A percentile compares a stretch with the other conserved stretches of the same genome.
Evolutionary conservation across 2,113 vertebrate species (phyloP).

Genomic region (Esox niger): DNA sequence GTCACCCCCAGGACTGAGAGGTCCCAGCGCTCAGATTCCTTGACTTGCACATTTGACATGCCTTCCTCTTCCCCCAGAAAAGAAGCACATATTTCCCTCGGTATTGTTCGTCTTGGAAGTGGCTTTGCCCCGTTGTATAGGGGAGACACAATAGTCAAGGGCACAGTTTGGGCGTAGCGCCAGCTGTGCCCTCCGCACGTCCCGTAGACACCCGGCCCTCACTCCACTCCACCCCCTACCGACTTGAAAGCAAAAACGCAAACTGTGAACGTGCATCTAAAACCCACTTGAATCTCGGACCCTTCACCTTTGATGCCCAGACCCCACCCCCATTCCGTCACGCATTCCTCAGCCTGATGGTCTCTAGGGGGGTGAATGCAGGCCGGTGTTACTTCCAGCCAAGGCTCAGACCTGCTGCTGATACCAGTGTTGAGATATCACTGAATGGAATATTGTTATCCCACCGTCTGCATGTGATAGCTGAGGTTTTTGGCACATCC

Average conservation of each 20-base stretch:
- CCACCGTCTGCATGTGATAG: constrained; percentile 38
- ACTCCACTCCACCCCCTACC: too few species aligned
- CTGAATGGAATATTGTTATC: constrained; percentile 47
- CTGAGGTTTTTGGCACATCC: constrained; percentile 49
- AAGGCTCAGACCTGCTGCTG: constrained; percentile 4
- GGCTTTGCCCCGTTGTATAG: constrained; percentile 1
- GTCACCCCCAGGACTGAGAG: constrained; percentile 1
- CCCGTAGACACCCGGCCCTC: neutral
- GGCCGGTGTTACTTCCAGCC: too few species aligned
- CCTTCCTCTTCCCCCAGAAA: constrained; percentile 3
- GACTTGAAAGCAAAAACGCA: neutral
- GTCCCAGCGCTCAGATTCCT: constrained; percentile 3
- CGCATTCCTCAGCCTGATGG: constrained; percentile 24
- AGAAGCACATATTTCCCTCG: constrained; percentile 4
- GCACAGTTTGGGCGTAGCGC: constrained; percentile 6
- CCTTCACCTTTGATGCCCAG: constrained; percentile 5
- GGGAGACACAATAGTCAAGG: constrained; percentile 31
- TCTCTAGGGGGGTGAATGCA: neutral
- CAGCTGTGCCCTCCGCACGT: constrained; percentile 8
- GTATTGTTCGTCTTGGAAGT: constrained; percentile 27
- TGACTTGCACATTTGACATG: neutral
- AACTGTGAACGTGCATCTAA: neutral
- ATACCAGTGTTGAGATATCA: constrained; percentile 22
- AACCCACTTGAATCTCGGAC: constrained; percentile 10
- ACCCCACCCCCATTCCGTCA: constrained; percentile 36